A percentile compares a stretch with the other conserved stretches of the same genome.
phyloP scores from a whole-genome alignment of 2,888 invertebrate species.

The Stramonita haemastoma region DNA sequence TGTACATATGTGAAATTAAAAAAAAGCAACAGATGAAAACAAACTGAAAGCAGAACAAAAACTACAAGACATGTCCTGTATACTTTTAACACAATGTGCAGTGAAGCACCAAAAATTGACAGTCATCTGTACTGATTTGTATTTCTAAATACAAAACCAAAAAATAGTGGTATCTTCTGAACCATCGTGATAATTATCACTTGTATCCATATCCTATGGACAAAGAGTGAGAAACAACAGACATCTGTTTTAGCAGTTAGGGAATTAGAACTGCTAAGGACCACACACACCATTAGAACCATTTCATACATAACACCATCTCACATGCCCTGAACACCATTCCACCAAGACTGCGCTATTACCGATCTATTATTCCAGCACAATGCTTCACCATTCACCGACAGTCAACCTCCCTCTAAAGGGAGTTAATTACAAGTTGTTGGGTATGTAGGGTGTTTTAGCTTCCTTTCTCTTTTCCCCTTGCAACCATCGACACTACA shows the following conservation, averaged over 20 bases:
- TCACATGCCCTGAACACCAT: neutral
- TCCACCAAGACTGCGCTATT: neutral
- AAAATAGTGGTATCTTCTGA: neutral
- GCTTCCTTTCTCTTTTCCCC: neutral
- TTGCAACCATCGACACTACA: neutral
- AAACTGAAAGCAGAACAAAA: too few relatives aligned
- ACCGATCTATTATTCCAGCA: neutral
- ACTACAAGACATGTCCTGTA: too few relatives aligned
- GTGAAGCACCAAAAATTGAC: too few relatives aligned
- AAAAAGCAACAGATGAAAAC: too few relatives aligned
- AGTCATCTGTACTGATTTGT: too few relatives aligned
- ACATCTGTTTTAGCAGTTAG: conserved; percentile 9
- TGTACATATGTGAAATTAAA: too few relatives aligned
- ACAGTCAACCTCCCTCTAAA: neutral
- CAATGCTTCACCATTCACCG: neutral
- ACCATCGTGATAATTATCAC: neutral
- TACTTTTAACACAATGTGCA: too few relatives aligned
- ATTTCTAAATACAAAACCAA: neutral
- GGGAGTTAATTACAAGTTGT: neutral
- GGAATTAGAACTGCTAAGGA: neutral
- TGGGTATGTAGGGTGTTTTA: conserved; percentile 7
- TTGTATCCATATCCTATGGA: neutral
- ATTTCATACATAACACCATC: neutral
- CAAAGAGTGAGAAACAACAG: neutral
- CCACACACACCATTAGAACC: neutral